phyloP scores from a whole-genome alignment of 2,888 invertebrate species.

The Diarsia rubi region DNA sequence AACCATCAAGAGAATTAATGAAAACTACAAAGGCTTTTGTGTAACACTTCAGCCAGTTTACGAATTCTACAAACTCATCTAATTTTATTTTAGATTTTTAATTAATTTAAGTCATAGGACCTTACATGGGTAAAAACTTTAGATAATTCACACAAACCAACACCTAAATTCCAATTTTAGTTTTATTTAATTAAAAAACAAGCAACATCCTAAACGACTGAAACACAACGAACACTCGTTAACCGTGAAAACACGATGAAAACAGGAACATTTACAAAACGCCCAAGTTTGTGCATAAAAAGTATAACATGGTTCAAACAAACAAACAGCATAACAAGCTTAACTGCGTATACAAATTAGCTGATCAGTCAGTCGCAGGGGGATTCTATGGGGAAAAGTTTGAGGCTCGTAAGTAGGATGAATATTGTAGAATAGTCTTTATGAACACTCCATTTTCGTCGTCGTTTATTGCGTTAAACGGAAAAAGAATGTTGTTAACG shows the following conservation, averaged over 20 bases:
- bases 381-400: slow-evolving; percentile 41
- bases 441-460: slow-evolving; percentile 5
- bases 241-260: slow-evolving; percentile 39
- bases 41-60: not conserved
- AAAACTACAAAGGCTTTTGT: not conserved
- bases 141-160: not conserved
- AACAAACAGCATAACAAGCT: slow-evolving; percentile 72
- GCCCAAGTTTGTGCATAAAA: slow-evolving; percentile 63
- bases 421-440: slow-evolving; percentile 22
- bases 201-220: slow-evolving; percentile 8
- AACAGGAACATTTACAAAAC: slow-evolving; percentile 57
- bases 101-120: not conserved
- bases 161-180: not conserved
- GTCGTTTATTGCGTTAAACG: not conserved
- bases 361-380: slow-evolving; percentile 60
- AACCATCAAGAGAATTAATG: not conserved
- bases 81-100: not conserved
- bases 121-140: not conserved
- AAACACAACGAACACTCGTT: slow-evolving; percentile 23
- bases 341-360: slow-evolving; percentile 72
- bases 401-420: slow-evolving; percentile 6
- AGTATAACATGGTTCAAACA: slow-evolving; percentile 62
- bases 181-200: slow-evolving; percentile 6
- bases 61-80: no score
- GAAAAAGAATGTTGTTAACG: not conserved